Evolutionary conservation across 2,797 vertebrate genomes (phyloP).

Genomic region (Hydrolagus colliei): DNA sequence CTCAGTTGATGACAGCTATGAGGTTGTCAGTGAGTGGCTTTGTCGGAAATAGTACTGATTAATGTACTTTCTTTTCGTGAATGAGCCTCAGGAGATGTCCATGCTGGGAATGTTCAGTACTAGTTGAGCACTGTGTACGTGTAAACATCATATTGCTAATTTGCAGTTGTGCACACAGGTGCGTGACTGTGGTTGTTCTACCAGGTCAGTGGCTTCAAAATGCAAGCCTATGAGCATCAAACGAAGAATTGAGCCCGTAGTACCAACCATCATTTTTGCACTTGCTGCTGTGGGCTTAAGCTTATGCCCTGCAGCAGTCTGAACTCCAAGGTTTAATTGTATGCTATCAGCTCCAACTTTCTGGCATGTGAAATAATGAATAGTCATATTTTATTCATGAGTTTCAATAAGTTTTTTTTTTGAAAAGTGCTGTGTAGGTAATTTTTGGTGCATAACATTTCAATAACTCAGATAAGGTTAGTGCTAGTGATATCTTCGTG

Average conservation of each 20-base stretch:
- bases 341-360: neutral
- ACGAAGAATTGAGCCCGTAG: neutral
- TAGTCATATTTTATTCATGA: neutral
- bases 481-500: neutral
- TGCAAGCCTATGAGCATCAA: neutral
- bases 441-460: neutral
- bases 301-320: neutral
- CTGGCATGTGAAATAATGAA: neutral
- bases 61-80: neutral
- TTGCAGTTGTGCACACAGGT: neutral
- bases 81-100: neutral
- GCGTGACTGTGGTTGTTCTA: too few species aligned
- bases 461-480: neutral
- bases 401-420: too few species aligned
- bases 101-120: neutral
- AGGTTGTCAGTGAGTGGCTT: neutral
- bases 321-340: neutral
- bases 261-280: neutral
- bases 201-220: neutral
- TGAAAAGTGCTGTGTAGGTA: neutral
- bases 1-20: neutral
- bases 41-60: neutral
- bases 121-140: neutral
- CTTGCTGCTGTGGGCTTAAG: too few species aligned
- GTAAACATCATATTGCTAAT: neutral